Evolutionary conservation across 37 sponge, comb jelly and placozoan genomes (phyloP).

Genomic region (Hormiphora californensis): DNA sequence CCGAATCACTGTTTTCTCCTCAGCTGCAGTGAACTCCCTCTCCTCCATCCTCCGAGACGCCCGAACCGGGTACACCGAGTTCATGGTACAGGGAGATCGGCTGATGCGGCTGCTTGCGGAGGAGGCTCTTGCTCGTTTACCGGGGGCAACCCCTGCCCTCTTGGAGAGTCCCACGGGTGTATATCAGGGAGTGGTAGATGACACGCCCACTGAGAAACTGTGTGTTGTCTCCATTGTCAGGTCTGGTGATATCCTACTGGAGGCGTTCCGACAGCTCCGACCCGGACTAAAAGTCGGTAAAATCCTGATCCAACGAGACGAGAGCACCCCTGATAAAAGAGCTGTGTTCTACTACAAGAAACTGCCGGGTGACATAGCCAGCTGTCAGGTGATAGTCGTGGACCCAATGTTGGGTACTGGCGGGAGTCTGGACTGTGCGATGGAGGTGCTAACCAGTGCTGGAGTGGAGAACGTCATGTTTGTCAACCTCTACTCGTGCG

Average conservation of each 20-base stretch:
- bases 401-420: background rate
- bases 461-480: slow-evolving; percentile 2
- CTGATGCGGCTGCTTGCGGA: background rate
- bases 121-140: background rate
- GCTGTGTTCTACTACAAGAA: background rate
- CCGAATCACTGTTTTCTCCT: background rate
- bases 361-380: background rate
- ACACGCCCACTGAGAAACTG: background rate
- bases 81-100: background rate
- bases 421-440: background rate
- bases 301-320: background rate
- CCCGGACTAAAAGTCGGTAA: background rate
- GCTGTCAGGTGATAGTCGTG: background rate
- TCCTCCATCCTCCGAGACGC: slow-evolving; percentile 19
- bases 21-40: background rate
- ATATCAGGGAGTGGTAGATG: background rate
- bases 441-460: background rate
- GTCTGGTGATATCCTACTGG: background rate
- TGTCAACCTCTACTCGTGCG: background rate
- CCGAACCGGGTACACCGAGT: background rate
- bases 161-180: background rate
- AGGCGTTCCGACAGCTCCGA: background rate
- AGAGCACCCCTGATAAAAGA: background rate
- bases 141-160: background rate
- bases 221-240: background rate